Evolutionary conservation across 2,888 invertebrate genomes (phyloP).

Genomic region (Bruchidius siliquastri): DNA sequence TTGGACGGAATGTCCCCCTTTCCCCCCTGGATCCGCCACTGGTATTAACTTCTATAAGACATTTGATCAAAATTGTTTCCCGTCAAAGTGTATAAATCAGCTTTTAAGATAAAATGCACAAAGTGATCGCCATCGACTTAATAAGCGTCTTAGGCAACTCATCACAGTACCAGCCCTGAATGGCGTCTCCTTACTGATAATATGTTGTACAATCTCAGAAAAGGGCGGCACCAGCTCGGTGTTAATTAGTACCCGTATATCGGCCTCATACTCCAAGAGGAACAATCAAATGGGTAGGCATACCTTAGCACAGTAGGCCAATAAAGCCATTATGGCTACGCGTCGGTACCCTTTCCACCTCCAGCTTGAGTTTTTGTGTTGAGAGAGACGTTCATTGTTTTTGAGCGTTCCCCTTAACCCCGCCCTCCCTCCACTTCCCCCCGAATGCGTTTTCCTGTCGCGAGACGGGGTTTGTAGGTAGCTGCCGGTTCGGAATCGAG

Average conservation of each 20-base stretch:
- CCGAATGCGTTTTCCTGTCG: background rate
- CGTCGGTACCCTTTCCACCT: background rate
- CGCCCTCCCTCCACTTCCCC: background rate
- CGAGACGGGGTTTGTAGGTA: background rate
- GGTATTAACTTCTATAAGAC: too few relatives aligned
- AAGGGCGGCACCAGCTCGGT: background rate
- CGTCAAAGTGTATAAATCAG: too few relatives aligned
- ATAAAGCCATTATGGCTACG: background rate
- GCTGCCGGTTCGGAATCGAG: background rate
- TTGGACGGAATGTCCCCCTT: too few relatives aligned
- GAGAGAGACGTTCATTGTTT: background rate
- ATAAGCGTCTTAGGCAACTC: too few relatives aligned
- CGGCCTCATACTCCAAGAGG: background rate
- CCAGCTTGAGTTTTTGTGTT: background rate
- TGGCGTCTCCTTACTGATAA: too few relatives aligned
- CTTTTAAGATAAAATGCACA: too few relatives aligned
- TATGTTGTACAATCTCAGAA: background rate
- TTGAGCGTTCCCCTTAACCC: background rate
- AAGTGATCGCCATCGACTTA: too few relatives aligned
- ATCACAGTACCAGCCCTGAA: too few relatives aligned
- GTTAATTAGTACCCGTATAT: background rate
- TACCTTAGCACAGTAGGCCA: background rate
- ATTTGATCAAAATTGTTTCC: too few relatives aligned
- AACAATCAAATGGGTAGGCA: background rate
- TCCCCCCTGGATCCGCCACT: too few relatives aligned